Evolutionary conservation across 2,797 vertebrate species (phyloP).

Genomic region (Cossypha heuglini): DNA sequence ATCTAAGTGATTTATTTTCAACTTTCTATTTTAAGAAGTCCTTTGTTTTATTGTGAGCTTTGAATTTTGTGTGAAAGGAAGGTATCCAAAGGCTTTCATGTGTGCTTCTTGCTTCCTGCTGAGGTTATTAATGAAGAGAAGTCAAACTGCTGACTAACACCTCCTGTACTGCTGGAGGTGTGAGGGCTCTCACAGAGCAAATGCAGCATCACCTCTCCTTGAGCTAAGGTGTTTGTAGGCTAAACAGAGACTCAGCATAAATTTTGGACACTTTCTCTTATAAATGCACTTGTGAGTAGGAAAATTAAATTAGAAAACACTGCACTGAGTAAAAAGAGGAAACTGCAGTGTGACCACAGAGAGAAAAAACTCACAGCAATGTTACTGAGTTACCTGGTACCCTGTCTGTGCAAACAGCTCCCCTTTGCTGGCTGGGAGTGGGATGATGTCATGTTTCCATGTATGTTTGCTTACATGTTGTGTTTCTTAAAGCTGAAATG

Average conservation of each 20-base stretch:
- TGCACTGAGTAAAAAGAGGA: neutral
- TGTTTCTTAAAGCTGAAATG: neutral
- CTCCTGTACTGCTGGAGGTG: neutral
- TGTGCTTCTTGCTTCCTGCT: conserved; percentile 35
- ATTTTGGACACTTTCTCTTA: neutral
- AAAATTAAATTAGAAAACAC: neutral
- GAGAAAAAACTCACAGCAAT: neutral
- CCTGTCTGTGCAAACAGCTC: neutral
- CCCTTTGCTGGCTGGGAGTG: neutral
- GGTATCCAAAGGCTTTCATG: conserved; percentile 35
- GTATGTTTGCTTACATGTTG: neutral
- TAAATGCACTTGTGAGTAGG: neutral
- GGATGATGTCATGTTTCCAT: neutral
- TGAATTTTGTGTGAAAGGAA: conserved; percentile 30
- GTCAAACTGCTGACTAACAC: conserved; percentile 56
- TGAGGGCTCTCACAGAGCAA: neutral
- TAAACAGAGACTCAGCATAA: neutral
- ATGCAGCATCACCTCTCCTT: neutral
- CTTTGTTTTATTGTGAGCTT: conserved; percentile 49
- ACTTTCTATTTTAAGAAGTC: conserved; percentile 25
- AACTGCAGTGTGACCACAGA: neutral
- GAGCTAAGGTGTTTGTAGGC: neutral
- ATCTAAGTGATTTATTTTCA: conserved; percentile 2
- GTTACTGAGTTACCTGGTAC: neutral
- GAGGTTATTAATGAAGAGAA: conserved; percentile 59